A percentile compares a stretch with the other conserved stretches of the same genome.
Conservation (phyloP, 92 coral and sea anemone species). For the Zoanthus gigantus region DNA sequence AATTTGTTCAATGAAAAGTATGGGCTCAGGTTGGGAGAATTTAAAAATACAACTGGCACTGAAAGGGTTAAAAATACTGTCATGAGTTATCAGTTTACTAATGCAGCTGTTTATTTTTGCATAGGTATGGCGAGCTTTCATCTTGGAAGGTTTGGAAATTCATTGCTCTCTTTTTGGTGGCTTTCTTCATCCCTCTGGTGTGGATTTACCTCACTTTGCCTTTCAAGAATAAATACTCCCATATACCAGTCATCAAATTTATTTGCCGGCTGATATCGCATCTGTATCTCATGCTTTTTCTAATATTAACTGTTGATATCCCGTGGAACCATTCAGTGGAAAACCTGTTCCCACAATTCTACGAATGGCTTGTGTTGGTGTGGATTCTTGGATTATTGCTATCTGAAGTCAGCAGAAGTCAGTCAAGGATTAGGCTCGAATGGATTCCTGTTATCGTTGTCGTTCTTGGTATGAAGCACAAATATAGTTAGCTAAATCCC, state of each 20-base stretch:
- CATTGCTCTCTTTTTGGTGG: slow-evolving; percentile 75
- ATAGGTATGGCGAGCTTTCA: slow-evolving; percentile 24
- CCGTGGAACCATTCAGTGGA: slow-evolving; percentile 76
- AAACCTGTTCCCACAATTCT: slow-evolving; percentile 72
- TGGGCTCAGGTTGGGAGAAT: too few species aligned
- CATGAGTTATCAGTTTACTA: too few species aligned
- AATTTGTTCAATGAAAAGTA: too few species aligned
- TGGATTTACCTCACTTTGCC: slow-evolving; percentile 92
- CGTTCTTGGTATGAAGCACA: slow-evolving; percentile 45
- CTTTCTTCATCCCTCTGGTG: slow-evolving; percentile 80
- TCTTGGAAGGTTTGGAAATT: slow-evolving; percentile 87
- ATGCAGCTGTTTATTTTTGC: not conserved
- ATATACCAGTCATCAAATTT: slow-evolving; percentile 94
- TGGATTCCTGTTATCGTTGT: slow-evolving; percentile 90
- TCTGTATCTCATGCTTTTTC: slow-evolving; percentile 77
- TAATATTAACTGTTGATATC: slow-evolving; percentile 78
- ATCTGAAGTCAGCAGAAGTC: slow-evolving; percentile 77
- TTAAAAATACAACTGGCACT: too few species aligned
- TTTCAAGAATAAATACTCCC: slow-evolving; percentile 79
- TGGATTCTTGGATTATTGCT: slow-evolving; percentile 90
- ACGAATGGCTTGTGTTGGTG: slow-evolving; percentile 78
- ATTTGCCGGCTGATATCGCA: slow-evolving; percentile 97
- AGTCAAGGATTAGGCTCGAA: slow-evolving; percentile 78
- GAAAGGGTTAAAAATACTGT: too few species aligned
- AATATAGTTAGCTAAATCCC: not conserved